Conservation (phyloP, 2,113 vertebrate species). For the Oncorhynchus nerka region DNA sequence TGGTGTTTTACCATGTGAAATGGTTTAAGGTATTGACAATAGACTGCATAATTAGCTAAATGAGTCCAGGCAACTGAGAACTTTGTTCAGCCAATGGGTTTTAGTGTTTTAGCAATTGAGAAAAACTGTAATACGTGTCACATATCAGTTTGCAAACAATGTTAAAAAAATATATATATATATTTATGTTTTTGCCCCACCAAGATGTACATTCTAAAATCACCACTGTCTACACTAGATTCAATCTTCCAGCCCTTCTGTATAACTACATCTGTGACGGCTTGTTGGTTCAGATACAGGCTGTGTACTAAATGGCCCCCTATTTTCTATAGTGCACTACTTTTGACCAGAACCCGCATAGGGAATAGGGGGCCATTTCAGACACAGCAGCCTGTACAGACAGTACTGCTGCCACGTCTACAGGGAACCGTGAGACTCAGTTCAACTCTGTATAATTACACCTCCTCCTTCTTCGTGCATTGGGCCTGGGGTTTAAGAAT, state of each 20-base stretch:
- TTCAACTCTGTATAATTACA: conserved; percentile 36
- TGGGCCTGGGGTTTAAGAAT: conserved; percentile 32
- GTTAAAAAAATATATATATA: no score
- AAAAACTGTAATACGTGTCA: no score
- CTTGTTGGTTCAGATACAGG: conserved; percentile 25
- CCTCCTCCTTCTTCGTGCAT: conserved; percentile 38
- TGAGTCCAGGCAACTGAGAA: no score
- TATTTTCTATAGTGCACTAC: not conserved
- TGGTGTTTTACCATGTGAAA: no score
- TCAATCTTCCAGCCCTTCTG: conserved; percentile 23
- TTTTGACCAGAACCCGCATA: no score
- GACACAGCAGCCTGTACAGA: conserved; percentile 8
- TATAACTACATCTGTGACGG: conserved; percentile 16
- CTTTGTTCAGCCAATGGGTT: no score
- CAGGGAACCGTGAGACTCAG: conserved; percentile 30
- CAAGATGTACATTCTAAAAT: no score
- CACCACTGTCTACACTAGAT: not conserved
- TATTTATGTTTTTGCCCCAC: no score
- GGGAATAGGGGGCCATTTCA: not conserved
- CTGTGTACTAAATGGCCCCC: not conserved
- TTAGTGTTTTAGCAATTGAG: no score
- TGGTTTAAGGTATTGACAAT: no score
- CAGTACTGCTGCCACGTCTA: conserved; percentile 54
- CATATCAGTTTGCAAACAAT: no score
- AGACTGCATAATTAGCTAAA: no score